Evolutionary conservation across 1,140 invertebrate genomes (phyloP), one percentile per base, ranked within the genome.

Genomic region (Arion vulgaris): DNA sequence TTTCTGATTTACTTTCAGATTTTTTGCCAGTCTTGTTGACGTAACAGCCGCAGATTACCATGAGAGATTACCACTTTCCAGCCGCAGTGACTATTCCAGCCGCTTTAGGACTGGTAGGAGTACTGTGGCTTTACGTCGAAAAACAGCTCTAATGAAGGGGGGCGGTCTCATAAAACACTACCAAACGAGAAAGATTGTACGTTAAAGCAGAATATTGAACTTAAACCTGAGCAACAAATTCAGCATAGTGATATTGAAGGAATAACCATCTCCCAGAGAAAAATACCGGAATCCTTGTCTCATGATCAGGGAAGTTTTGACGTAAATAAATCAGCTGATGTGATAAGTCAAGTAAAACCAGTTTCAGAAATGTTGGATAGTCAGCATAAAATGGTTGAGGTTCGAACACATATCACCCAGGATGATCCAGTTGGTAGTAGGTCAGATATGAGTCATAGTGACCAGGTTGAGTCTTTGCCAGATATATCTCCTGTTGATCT

Each of bases 91-190:
- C 71, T 28, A 51, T 81, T 23, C 80, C 80, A 57, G 68, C 62
- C 0, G 57, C 80, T 51, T 26, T 81, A 36, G 71, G 69, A 11
- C 17, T 81, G 17, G 36, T 81, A 2, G 80, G 69, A 13, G 71
- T 81, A 15, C n/a, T 81, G 23, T 81, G 80, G 80, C 28, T 81
- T 45, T 81, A 19, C 57, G 62, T 26, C 39, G 51, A 72, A 73
- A 32, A 74, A 7, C 19, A 17, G 28, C 51, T 23, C 26, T 15
- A 57, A 32, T 66, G 62, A 34, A 34, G 28, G 28, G 32, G 32
- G 32, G 32, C 28, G 41, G 23, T 15, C 28, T 19, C 23, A 34
- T 32, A 75, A 51, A 75, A 23, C 45, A 53, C 1, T 39, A 2
- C 7, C n/a, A 36, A 49, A 72, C 7, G 34, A 62, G 23, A 36